Evolutionary conservation across 1,140 invertebrate genomes (phyloP), one percentile per base, ranked within the genome.

Genomic region (Andricus grossulariae): DNA sequence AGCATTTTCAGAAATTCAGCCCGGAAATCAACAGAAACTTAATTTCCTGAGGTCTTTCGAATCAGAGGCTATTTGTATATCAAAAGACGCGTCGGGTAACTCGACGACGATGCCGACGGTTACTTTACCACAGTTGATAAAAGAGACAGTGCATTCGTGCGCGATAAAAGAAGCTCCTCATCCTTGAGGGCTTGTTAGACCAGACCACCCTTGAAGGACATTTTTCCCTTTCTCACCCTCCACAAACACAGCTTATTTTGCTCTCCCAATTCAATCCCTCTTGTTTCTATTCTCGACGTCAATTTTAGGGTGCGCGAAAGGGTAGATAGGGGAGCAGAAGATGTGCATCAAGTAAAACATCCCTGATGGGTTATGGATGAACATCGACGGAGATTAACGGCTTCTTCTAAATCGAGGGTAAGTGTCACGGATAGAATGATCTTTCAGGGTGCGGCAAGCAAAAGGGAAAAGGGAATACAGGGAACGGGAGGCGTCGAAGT

Each of bases 121-220:
- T 66, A 32, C 60, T 16, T 45, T 66, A n/a, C 60, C 21, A 32
- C 39, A 16, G 60, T 32, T 66, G 60, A 66, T 66, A 21, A 66
- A 66, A 66, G 57, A 60, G 39, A 21, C 60, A 66, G 60, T 66
- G 60, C 60, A 66, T 13, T 66, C 60, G 60, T 66, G 60, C 60
- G 32, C 7, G 32, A 66, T 66, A 66, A 66, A 66, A 66, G 60
- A 66, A 39, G 60, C 60, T 66, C 60, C 32, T n/a, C 25, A 32
- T 66, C 60, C 60, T 66, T 45, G 32, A 66, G 60, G 32, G 32
- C 60, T 66, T 66, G 32, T 66, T 66, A 66, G 60, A 45, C 2
- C 3, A 15, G 60, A 25, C 32, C 60, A 39, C 25, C 25, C 60
- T 39, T 45, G 60, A 66, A 66, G 39, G 16, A 66, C 13, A 66